phyloP scores from a whole-genome alignment of 2,113 vertebrate genomes.

The Misgurnus mizolepis region DNA sequence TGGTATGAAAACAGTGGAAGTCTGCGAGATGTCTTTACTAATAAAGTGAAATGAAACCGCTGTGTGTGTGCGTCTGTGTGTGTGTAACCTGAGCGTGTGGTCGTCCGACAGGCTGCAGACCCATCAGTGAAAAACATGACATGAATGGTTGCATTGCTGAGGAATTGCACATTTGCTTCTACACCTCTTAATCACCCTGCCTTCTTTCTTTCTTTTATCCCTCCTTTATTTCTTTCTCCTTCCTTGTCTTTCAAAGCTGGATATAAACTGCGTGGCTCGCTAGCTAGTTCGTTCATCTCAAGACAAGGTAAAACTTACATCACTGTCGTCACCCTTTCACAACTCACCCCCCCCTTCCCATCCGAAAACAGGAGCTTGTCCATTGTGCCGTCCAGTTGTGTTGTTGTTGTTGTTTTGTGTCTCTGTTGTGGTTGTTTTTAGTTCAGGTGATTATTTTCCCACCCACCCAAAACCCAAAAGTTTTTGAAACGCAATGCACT shows the following conservation, averaged over 20 bases:
- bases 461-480: not conserved
- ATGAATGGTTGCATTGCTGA: conserved; percentile 55
- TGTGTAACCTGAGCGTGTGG: conserved; percentile 48
- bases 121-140: conserved; percentile 40
- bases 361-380: conserved; percentile 48
- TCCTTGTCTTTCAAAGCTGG: conserved; percentile 72
- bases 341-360: conserved; percentile 51
- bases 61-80: conserved; percentile 33
- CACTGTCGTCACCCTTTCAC: conserved; percentile 58
- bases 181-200: conserved; percentile 65
- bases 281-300: conserved; percentile 84
- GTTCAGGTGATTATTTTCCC: conserved; percentile 26
- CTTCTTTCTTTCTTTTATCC: conserved; percentile 51
- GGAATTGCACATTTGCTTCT: conserved; percentile 50
- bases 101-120: conserved; percentile 24
- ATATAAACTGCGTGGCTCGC: conserved; percentile 82
- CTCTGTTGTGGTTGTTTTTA: not conserved
- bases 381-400: conserved; percentile 53
- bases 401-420: conserved; percentile 43
- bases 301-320: conserved; percentile 78
- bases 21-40: no score
- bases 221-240: conserved; percentile 49
- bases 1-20: no score
- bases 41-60: not conserved
- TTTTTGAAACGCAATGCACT: not conserved